Evolutionary conservation across 2,113 vertebrate genomes (phyloP), one percentile per base, ranked within the genome.

Genomic region (Phyllostomus hastatus): DNA sequence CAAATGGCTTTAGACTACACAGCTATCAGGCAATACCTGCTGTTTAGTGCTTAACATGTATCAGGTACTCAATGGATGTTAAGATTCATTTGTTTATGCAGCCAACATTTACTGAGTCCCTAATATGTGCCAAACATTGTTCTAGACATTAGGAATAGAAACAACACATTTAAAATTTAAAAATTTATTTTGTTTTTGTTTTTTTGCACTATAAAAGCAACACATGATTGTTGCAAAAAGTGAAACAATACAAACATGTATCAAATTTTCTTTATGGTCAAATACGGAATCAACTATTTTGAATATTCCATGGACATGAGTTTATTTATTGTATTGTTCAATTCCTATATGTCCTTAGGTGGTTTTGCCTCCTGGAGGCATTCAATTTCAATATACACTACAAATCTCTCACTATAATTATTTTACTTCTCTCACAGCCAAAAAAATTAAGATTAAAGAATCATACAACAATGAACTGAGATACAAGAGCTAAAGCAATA

Each of bases 361-460:
- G 52, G 61, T 75, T 75, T 89, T 96, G 64, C 52, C 28, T 78
- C 61, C 38, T 70, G 15, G 31, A 91, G n/a, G 88, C 79, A 20
- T 93, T 33, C 41, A 88, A 75, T 54, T 95, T 93, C 94, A 35
- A 86, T 78, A 72, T 26, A 4, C 59, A 24, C 20, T 59, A 88
- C 82, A 86, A 96, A 91, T 86, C 61, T 93, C 78, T 95, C 43
- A 26, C 20, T 16, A 17, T 66, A 66, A 95, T 92, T 92, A 94
- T 90, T 92, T 92, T 90, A 31, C 84, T 86, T 72, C 85, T 59
- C 48, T 96, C 79, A 87, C 52, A 83, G 22, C 48, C 33, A 70
- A 54, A 59, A 94, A 69, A 82, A 57, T 59, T 82, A 67, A 86
- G 33, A 92, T 57, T 84, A 92, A 90, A 80, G 67, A 95, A 92